Percentiles rank a stretch among this genome's conserved stretches.
These are phyloP conservation scores for Mya arenaria DNA, from an alignment of 1,140 invertebrate species.

Conservation along the genomic window DNA sequence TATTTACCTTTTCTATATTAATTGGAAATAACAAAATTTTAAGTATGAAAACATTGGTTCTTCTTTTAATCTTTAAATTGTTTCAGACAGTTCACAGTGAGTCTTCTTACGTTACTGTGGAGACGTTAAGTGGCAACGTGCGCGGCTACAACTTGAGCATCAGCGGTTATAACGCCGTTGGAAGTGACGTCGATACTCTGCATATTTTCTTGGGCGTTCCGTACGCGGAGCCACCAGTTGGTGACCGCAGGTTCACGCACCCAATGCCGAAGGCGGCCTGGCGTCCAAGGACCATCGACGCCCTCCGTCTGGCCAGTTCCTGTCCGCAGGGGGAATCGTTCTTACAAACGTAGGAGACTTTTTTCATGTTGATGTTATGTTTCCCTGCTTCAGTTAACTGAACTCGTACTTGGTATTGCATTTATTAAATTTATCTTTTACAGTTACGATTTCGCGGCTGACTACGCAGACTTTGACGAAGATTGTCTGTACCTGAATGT, in stretches of 20 bases:
- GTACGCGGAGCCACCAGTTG: slow-evolving; percentile 40
- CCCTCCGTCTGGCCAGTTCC: background rate
- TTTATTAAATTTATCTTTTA: background rate
- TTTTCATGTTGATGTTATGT: background rate
- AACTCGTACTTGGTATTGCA: background rate
- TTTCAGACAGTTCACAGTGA: too few species aligned
- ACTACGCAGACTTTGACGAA: slow-evolving; percentile 30
- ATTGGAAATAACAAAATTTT: too few species aligned
- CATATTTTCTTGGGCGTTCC: slow-evolving; percentile 47
- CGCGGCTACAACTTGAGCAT: background rate
- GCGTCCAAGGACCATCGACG: slow-evolving; percentile 1
- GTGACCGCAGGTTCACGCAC: slow-evolving; percentile 18
- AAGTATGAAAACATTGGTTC: too few species aligned
- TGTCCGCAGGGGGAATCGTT: slow-evolving; percentile 33
- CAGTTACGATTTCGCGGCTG: slow-evolving; percentile 27
- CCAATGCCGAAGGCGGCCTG: slow-evolving; percentile 22
- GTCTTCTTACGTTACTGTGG: background rate
- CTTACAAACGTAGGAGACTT: slow-evolving; percentile 1
- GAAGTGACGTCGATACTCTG: background rate
- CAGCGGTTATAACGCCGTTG: background rate
- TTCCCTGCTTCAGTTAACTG: background rate
- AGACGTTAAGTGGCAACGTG: slow-evolving; percentile 11
- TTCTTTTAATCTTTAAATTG: too few species aligned
- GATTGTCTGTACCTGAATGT: slow-evolving; percentile 53
- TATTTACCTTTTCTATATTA: too few species aligned